A percentile compares a stretch with the other conserved stretches of the same genome.
Evolutionary conservation across 2,797 vertebrate species (phyloP).

Genomic region (Arctocebus calabarensis): DNA sequence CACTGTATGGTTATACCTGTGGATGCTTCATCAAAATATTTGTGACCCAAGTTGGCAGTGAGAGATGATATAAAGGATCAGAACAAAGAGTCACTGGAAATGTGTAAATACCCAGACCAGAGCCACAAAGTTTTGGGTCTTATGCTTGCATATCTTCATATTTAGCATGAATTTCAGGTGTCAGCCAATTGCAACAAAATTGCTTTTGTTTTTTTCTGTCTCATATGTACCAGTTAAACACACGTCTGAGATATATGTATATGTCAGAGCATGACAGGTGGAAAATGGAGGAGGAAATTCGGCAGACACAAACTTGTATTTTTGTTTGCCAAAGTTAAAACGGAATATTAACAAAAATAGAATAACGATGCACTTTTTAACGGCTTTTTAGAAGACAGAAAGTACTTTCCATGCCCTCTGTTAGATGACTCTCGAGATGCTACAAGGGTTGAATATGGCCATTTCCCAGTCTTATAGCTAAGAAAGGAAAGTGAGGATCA

Average conservation of each 20-base stretch:
- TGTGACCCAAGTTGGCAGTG: neutral
- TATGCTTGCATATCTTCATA: neutral
- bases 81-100: neutral
- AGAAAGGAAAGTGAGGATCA: too few relatives aligned
- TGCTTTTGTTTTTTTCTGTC: neutral
- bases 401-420: neutral
- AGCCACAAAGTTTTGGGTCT: neutral
- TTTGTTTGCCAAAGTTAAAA: neutral
- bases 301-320: neutral
- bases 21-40: neutral
- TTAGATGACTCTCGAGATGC: neutral
- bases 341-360: neutral
- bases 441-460: neutral
- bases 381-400: neutral
- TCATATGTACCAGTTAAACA: neutral
- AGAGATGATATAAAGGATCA: neutral
- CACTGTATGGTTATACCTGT: neutral
- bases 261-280: neutral
- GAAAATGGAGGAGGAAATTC: neutral
- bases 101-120: neutral
- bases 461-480: neutral
- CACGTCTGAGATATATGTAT: neutral
- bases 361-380: neutral
- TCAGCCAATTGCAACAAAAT: conserved; percentile 15
- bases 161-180: neutral